Evolutionary conservation across 2,113 vertebrate species (phyloP), one percentile per base, ranked within the genome.

Genomic region (Terrapene triunguis): DNA sequence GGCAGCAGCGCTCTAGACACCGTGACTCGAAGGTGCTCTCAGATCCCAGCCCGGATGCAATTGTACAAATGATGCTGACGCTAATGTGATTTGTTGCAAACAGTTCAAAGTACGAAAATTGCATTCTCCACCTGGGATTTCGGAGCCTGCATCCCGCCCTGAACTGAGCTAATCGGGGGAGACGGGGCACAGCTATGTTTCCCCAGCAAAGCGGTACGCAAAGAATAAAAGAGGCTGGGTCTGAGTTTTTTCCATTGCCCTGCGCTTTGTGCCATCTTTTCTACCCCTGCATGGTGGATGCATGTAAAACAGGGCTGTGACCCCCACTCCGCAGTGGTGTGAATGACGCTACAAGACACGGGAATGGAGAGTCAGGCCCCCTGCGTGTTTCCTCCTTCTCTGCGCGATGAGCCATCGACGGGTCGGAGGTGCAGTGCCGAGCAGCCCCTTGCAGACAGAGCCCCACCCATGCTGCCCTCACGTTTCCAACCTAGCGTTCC

Each of bases 271-370:
- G 42, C 38, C 42, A 16, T 44, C 10, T 3, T 16, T 47, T 13
- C 25, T 25, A 27, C 24, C 24, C 5, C 74, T 47, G 72, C 42
- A 14, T 5, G 4, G 72, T 4, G 22, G 38, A 7, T 84, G 78
- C 32, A 14, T 55, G 1, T 35, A 8, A 85, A 87, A 27, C 35
- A 2, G 22, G 11, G 29, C 65, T 50, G 48, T 16, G 48, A 10
- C 19, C 6, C 2, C 2, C 0, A 19, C 9, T 14, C 9, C 48
- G 78, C 8, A 44, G 19, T 1, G 1, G 25, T 1, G 24, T 21
- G 35, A 35, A 8, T 10, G 35, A 19, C 4, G 16, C 35, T 9
- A 35, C 35, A n/a, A 35, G 16, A 19, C 8, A n/a, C 35, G 14
- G 62, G 32, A 62, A n/a, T 69, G 62, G 62, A n/a, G 62, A n/a